Base-by-base conservation (phyloP, 2,888 invertebrate species). In the Criorhina ranunculi region DNA sequence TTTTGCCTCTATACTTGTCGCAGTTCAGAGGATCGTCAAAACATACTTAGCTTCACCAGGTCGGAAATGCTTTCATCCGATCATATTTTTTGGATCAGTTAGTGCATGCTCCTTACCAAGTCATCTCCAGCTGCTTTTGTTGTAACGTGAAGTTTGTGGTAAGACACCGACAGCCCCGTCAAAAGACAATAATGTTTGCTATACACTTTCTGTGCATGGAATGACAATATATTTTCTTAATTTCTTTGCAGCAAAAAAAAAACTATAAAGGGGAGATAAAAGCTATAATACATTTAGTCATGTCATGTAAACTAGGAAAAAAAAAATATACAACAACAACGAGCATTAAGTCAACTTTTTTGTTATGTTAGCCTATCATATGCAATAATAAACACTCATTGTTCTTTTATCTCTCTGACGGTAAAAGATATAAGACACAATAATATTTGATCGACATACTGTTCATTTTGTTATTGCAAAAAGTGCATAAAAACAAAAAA, bases 241-340 rank as follows among this genome's bases (percentile, higher is more conserved):
- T 44, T 69, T 49, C 12, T 29, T 24, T 62, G 33, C 49, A 51
- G 17, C 44, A 51, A 51, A 44, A 40, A 60, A 42, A 5, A 44
- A 33, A 35, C 55, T 42, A 31, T 33, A 70, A 57, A 49, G 2
- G 15, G 19, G 35, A 70, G 37, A 53, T 46, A 60, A 9, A 66
- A 66, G 12, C 33, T 59, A 66, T 57, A 19, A 49, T 31, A 76
- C 66, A 76, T 70, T 15, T 46, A 57, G 40, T 29, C 5, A 17
- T 66, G 76, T 76, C 76, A 76, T 67, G 76, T 67, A 66, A 60
- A 72, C 46, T 24, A 51, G n/a, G 49, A 44, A 29, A 53, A 49
- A 42, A 70, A 6, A 35, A 66, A 49, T 8, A 49, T 37, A 59
- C 24, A 55, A 24, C 7, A 57, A 11, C 19, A 46, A 46, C 31